Evolutionary conservation across 2,797 vertebrate species (phyloP), one percentile per base, ranked within the genome.

Genomic region (Scolopax bukidnonensis): DNA sequence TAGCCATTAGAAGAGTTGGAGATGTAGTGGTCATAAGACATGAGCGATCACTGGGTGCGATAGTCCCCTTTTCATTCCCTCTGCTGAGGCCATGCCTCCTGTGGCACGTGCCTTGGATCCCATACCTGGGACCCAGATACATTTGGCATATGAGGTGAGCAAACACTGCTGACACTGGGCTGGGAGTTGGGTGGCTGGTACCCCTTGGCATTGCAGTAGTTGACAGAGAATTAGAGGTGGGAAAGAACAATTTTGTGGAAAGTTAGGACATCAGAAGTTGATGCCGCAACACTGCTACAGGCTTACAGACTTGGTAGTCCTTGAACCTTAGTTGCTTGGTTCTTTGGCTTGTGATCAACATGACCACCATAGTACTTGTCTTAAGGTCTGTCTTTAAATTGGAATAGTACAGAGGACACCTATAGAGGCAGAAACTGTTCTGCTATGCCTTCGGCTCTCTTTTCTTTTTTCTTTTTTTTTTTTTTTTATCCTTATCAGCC

Each of bases 1-100:
- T 17, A 41, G 16, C 16, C 12, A 11, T 60, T 48, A 36, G 19
- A 70, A 27, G 40, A 63, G 32, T 15, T 19, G 8, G 75, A 59
- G 28, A 27, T 30, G 28, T 65, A 25, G 3, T 63, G 33, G 27
- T 27, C 27, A 1, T 27, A 51, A 54, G 64, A 27, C 21, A 4
- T 2, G 27, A 51, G 45, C 68, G 43, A 71, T 32, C 0, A 0
- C 47, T 78, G 70, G 0, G 0, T 87, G n/a, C 43, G 40, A 53
- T 1, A 1, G 3, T 86, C 4, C 21, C 36, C 24, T 78, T 89
- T 30, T 16, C 23, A 2, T 61, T 69, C 30, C 41, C 7, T 68
- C 14, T 14, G 47, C 45, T 71, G 61, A 63, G 40, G n/a, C 70
- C 1, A 0, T 33, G 65, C 25, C 16, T 63, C 2, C 47, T 50